Percentiles rank a stretch among this genome's conserved stretches.
These are phyloP conservation scores for Gallinago solitaria DNA, from an alignment of 2,797 vertebrate species.

Conservation along the genomic window DNA sequence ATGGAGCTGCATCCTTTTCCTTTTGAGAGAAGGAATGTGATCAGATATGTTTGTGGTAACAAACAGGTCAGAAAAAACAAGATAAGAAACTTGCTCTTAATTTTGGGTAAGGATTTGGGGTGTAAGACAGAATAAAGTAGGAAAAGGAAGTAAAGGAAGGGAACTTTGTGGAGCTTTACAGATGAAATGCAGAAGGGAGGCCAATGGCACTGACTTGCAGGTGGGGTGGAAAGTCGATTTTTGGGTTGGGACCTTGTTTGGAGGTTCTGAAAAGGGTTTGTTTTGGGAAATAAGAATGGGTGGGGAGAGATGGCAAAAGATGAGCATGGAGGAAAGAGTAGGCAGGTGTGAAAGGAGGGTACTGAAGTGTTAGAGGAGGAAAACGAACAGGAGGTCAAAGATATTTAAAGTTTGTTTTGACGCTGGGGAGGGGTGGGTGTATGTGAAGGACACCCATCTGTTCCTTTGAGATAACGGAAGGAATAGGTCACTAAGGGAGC, in stretches of 20 bases:
- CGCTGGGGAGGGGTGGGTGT: background rate
- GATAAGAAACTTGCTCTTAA: background rate
- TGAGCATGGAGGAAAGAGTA: background rate
- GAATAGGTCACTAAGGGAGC: background rate
- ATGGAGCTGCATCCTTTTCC: background rate
- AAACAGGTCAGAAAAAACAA: background rate
- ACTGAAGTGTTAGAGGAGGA: background rate
- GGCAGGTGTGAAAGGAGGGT: background rate
- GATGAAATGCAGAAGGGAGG: background rate
- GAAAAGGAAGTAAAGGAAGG: background rate
- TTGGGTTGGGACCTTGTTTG: background rate
- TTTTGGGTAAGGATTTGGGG: background rate
- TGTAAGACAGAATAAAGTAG: background rate
- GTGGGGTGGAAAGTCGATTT: background rate
- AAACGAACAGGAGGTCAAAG: background rate
- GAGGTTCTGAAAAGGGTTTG: background rate
- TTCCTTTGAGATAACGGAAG: conserved; percentile 4
- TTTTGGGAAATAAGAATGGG: background rate
- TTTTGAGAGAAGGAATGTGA: background rate
- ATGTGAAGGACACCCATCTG: conserved; percentile 27
- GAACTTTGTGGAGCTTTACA: background rate
- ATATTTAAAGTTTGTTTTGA: conserved; percentile 6
- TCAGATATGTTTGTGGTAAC: background rate
- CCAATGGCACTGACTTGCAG: background rate
- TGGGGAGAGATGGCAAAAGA: background rate